Evolutionary conservation across 2,113 vertebrate genomes (phyloP).

Genomic region (Vimba vimba): DNA sequence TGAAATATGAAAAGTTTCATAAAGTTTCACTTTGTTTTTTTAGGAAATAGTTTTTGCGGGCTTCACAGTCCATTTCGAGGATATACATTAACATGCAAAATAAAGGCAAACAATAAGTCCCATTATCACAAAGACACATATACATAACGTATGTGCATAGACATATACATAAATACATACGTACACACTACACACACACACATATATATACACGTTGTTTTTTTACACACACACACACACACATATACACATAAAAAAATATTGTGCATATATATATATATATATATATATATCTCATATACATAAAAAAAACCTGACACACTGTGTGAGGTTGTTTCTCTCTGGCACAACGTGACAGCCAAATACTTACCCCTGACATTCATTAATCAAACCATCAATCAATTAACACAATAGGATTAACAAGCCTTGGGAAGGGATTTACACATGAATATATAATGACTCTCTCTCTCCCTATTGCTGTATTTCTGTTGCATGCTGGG

Average conservation of each 20-base stretch:
- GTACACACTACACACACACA: too few relatives aligned
- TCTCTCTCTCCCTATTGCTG: constrained; percentile 12
- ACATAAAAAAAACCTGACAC: background rate
- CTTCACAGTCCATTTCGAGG: background rate
- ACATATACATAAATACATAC: too few relatives aligned
- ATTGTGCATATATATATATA: too few relatives aligned
- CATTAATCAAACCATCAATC: constrained; percentile 48
- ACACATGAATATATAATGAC: constrained; percentile 43
- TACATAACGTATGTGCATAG: background rate
- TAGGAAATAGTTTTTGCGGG: background rate
- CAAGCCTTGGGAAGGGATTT: constrained; percentile 45
- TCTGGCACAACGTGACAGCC: background rate
- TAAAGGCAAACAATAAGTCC: background rate
- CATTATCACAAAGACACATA: background rate
- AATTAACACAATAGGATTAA: constrained; percentile 51
- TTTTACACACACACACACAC: too few relatives aligned
- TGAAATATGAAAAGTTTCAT: background rate
- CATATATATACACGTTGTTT: too few relatives aligned
- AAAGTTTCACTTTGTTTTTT: background rate
- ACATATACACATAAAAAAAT: too few relatives aligned
- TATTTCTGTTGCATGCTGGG: constrained; percentile 17
- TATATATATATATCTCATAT: background rate
- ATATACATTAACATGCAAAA: background rate
- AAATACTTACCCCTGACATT: constrained; percentile 34
- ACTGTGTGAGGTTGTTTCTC: background rate